phyloP scores from a whole-genome alignment of 2,113 vertebrate species.

The Perca flavescens region DNA sequence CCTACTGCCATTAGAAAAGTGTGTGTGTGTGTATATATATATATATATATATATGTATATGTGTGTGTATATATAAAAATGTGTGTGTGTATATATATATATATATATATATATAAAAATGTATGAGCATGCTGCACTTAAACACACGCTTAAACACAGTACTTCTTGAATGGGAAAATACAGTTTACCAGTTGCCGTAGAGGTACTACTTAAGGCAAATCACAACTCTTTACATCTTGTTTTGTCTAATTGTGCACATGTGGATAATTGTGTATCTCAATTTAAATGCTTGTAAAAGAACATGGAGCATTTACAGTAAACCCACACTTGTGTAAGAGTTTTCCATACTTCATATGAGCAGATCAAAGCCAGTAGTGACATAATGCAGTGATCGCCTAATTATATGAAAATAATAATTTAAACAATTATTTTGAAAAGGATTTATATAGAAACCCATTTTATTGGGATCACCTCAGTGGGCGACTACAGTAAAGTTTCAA shows the following conservation, averaged over 20 bases:
- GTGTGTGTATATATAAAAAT: too few relatives aligned
- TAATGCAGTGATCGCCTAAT: neutral
- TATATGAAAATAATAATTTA: constrained; percentile 31
- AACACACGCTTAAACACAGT: constrained; percentile 5
- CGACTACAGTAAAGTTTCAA: constrained; percentile 34
- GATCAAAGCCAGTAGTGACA: constrained; percentile 25
- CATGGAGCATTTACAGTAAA: constrained; percentile 30
- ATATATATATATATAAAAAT: neutral
- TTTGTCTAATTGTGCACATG: constrained; percentile 37
- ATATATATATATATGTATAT: too few relatives aligned
- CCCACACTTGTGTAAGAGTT: constrained; percentile 2
- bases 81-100: too few relatives aligned
- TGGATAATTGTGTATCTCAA: constrained; percentile 13
- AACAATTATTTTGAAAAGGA: constrained; percentile 36
- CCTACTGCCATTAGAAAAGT: constrained; percentile 55
- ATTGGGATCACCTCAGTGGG: constrained; percentile 18
- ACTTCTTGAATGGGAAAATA: constrained; percentile 26
- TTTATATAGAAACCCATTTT: constrained; percentile 8
- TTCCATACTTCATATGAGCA: constrained; percentile 15
- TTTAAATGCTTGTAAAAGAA: constrained; percentile 8
- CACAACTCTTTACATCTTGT: constrained; percentile 33
- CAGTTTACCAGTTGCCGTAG: constrained; percentile 50
- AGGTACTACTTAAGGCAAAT: constrained; percentile 44
- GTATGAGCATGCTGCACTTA: constrained; percentile 47
- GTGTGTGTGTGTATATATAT: too few relatives aligned